A percentile compares a stretch with the other conserved stretches of the same genome.
These are phyloP conservation scores for Apodemus sylvaticus DNA, from an alignment of 2,113 vertebrate species.

Conservation along the genomic window DNA sequence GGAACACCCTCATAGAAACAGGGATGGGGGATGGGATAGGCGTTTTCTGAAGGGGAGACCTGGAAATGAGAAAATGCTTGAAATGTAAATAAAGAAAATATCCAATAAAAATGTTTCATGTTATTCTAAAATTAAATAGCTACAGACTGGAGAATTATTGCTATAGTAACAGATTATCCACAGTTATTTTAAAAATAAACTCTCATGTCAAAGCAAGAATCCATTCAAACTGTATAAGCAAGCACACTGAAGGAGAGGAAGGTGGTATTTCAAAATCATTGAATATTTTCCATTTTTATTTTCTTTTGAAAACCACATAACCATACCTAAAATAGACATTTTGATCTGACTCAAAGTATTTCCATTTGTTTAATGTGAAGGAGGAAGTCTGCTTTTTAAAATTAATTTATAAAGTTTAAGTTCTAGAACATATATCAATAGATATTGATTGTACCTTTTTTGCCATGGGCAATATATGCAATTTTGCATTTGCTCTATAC, in stretches of 20 bases:
- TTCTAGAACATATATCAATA: not conserved
- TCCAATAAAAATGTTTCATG: not conserved
- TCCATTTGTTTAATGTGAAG: slow-evolving; percentile 25
- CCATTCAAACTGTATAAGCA: slow-evolving; percentile 64
- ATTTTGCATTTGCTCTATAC: not conserved
- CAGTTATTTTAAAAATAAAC: slow-evolving; percentile 69
- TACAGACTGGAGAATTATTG: slow-evolving; percentile 65
- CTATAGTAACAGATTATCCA: slow-evolving; percentile 75
- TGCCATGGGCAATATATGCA: not conserved
- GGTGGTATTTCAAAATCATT: slow-evolving; percentile 37
- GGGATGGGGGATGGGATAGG: no score
- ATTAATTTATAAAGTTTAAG: not conserved
- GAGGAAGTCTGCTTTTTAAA: not conserved
- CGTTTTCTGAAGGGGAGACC: no score
- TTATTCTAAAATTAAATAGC: slow-evolving; percentile 61
- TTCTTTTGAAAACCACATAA: slow-evolving; percentile 21
- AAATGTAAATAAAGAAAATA: no score
- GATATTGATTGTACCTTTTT: not conserved
- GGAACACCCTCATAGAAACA: no score
- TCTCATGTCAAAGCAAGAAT: slow-evolving; percentile 68
- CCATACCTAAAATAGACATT: slow-evolving; percentile 62
- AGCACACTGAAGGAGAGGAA: slow-evolving; percentile 47
- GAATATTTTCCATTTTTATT: slow-evolving; percentile 43
- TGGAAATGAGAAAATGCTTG: no score
- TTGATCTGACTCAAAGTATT: slow-evolving; percentile 48